phyloP scores from a whole-genome alignment of 2,113 vertebrate genomes.

The Tauraco erythrolophus region DNA sequence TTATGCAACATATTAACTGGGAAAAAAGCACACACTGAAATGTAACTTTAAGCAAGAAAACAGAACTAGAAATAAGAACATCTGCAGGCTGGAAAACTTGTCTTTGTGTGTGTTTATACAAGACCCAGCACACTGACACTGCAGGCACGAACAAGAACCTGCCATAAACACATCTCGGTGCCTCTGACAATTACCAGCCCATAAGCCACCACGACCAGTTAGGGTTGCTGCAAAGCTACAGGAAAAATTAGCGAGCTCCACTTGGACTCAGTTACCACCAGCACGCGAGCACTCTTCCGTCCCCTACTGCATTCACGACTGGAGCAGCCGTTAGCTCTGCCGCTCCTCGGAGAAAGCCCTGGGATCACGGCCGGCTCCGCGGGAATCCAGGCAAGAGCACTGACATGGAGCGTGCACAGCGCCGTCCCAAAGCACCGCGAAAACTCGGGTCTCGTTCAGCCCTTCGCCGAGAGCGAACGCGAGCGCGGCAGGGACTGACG shows the following conservation, averaged over 20 bases:
- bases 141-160: neutral
- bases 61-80: neutral
- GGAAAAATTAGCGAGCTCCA: neutral
- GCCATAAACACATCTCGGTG: neutral
- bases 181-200: neutral
- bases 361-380: fast-evolving
- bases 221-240: neutral
- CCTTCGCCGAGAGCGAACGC: fast-evolving
- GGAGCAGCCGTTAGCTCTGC: neutral
- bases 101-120: neutral
- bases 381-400: neutral
- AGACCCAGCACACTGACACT: neutral
- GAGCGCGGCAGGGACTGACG: neutral
- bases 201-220: neutral
- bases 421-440: neutral
- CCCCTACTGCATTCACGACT: fast-evolving
- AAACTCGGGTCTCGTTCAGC: neutral
- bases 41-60: neutral
- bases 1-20: neutral
- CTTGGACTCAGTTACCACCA: neutral
- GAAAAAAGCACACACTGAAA: neutral
- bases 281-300: too few species aligned
- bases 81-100: neutral
- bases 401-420: fast-evolving
- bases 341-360: neutral